A percentile compares a stretch with the other conserved stretches of the same genome.
These are phyloP conservation scores for Abrostola tripartita DNA, from an alignment of 2,888 invertebrate species.

Conservation along the genomic window DNA sequence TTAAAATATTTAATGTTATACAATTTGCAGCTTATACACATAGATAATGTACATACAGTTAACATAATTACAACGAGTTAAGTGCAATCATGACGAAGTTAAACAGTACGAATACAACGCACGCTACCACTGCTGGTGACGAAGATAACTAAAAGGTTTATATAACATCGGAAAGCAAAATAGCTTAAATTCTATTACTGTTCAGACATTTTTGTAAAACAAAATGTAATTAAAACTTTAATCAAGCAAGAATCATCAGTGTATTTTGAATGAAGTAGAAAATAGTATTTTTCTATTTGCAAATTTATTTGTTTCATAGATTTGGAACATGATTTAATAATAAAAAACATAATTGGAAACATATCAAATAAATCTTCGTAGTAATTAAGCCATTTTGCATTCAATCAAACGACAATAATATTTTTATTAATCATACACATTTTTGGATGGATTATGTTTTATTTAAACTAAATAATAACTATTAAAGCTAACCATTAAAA, in stretches of 20 bases:
- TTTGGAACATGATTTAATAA: too few species aligned
- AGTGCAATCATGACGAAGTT: conserved; percentile 47
- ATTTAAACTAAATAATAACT: conserved; percentile 79
- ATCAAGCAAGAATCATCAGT: too few species aligned
- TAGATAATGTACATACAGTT: conserved; percentile 77
- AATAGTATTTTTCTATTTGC: too few species aligned
- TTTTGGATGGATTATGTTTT: conserved; percentile 78
- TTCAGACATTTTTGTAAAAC: not conserved
- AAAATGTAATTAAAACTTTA: not conserved
- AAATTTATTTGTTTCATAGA: too few species aligned
- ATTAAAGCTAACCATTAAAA: conserved; percentile 86
- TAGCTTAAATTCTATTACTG: conserved; percentile 25
- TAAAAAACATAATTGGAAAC: not conserved
- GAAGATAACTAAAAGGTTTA: conserved; percentile 32
- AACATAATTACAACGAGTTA: conserved; percentile 64
- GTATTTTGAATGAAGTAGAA: too few species aligned
- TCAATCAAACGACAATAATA: conserved; percentile 63
- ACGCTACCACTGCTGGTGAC: conserved; percentile 23
- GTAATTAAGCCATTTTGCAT: conserved; percentile 50
- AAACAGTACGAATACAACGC: conserved; percentile 22
- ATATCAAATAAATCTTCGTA: conserved; percentile 1
- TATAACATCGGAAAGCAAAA: conserved; percentile 26
- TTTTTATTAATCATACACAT: conserved; percentile 73
- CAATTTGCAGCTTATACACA: conserved; percentile 75
- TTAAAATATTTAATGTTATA: conserved; percentile 82